Percentiles rank a stretch among this genome's conserved stretches.
phyloP scores from a whole-genome alignment of 2,113 vertebrate genomes.

The Ginglymostoma cirratum region DNA sequence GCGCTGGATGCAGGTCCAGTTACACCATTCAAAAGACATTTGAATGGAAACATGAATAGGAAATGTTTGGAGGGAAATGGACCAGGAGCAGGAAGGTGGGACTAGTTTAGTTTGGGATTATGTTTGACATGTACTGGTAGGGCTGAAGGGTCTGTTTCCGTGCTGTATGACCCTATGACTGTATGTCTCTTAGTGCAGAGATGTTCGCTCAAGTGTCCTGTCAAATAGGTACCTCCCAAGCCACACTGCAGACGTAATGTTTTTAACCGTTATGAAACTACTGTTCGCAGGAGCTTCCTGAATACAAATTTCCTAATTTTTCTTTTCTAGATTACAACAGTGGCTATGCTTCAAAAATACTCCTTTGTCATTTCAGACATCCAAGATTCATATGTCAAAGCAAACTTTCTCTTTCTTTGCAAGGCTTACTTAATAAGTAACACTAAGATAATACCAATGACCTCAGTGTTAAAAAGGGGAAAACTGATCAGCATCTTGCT shows the following conservation, averaged over 20 bases:
- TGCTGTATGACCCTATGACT: too few relatives aligned
- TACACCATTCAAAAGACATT: too few relatives aligned
- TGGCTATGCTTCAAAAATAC: not conserved
- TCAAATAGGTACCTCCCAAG: not conserved
- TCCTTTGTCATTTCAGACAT: not conserved
- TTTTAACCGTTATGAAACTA: not conserved
- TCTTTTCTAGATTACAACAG: not conserved
- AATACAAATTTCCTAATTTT: not conserved
- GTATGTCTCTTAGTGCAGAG: not conserved
- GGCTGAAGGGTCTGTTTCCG: too few relatives aligned
- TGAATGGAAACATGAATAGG: too few relatives aligned
- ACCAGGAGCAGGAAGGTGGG: too few relatives aligned
- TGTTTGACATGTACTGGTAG: too few relatives aligned
- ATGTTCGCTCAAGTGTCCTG: not conserved
- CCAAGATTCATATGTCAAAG: too few relatives aligned
- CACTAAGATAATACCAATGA: not conserved
- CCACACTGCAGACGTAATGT: not conserved
- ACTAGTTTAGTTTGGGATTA: too few relatives aligned
- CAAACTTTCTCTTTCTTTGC: not conserved
- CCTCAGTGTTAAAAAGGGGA: not conserved
- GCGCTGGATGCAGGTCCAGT: too few relatives aligned
- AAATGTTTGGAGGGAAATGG: too few relatives aligned
- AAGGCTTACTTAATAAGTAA: not conserved
- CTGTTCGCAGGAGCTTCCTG: not conserved
- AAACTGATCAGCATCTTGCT: not conserved